These are phyloP conservation scores for Lontra canadensis DNA, from an alignment of 2,113 vertebrate genomes.

Conservation along the genomic window DNA sequence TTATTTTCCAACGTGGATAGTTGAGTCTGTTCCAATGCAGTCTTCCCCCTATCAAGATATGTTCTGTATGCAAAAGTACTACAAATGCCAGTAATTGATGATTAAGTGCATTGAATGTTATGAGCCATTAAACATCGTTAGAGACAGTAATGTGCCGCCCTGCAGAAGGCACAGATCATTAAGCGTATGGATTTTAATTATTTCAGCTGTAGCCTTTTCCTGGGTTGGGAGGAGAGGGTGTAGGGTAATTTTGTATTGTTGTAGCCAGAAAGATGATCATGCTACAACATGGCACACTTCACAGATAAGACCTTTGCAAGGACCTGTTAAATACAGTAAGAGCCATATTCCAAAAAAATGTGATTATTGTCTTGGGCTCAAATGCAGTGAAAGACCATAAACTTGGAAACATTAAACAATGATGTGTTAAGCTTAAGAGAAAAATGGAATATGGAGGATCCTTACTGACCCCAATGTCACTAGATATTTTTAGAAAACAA, in stretches of 20 bases:
- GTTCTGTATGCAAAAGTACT: slow-evolving; percentile 31
- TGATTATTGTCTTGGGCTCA: not conserved
- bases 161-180: slow-evolving; percentile 74
- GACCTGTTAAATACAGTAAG: slow-evolving; percentile 45
- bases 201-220: slow-evolving; percentile 68
- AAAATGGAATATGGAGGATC: not conserved
- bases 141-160: slow-evolving; percentile 51
- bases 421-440: not conserved
- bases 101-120: slow-evolving; percentile 59
- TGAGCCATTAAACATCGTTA: slow-evolving; percentile 62
- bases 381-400: not conserved
- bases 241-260: slow-evolving; percentile 17
- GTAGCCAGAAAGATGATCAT: slow-evolving; percentile 55
- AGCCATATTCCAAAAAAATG: not conserved
- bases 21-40: not conserved
- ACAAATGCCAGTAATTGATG: slow-evolving; percentile 65
- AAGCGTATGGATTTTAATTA: slow-evolving; percentile 81
- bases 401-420: not conserved
- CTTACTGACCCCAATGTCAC: not conserved
- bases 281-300: not conserved
- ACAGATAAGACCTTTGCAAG: slow-evolving; percentile 49
- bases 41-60: not conserved
- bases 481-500: slow-evolving; percentile 34
- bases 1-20: not conserved
- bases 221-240: slow-evolving; percentile 38